These are phyloP conservation scores for Schizotus pectinicornis DNA, from an alignment of 2,888 invertebrate species.

Conservation along the genomic window DNA sequence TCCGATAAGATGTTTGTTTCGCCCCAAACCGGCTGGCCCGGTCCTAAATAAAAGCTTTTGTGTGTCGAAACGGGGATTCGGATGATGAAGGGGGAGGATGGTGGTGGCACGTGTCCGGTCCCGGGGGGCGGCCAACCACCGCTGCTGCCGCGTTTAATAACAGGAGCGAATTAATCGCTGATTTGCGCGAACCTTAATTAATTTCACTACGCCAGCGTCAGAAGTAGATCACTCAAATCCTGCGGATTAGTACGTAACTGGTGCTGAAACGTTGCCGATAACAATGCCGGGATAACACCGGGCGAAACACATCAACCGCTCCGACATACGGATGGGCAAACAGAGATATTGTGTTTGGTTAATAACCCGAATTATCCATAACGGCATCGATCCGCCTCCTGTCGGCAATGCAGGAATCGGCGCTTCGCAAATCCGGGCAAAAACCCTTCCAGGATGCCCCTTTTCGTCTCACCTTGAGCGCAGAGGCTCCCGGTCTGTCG, in stretches of 20 bases:
- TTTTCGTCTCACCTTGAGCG: too few species aligned
- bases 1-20: too few species aligned
- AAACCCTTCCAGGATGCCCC: too few species aligned
- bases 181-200: conserved; percentile 23
- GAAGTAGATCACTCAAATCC: conserved; percentile 23
- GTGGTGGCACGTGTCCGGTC: background rate
- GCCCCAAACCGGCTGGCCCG: too few species aligned
- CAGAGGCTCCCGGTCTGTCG: too few species aligned
- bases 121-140: background rate
- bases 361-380: background rate
- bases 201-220: conserved; percentile 13
- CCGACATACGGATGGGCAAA: conserved; percentile 7
- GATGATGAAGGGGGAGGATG: too few species aligned
- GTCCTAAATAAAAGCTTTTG: too few species aligned
- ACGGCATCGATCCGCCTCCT: too few species aligned
- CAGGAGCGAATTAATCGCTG: conserved; percentile 15
- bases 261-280: conserved; percentile 24
- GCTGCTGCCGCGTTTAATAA: conserved; percentile 9
- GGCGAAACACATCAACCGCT: too few species aligned
- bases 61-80: too few species aligned
- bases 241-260: conserved; percentile 17
- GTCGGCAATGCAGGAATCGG: too few species aligned
- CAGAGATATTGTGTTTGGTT: background rate
- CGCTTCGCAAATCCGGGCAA: too few species aligned
- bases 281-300: conserved; percentile 10